These are phyloP conservation scores for Cosmopolites sordidus DNA, from an alignment of 2,888 invertebrate genomes.

Conservation along the genomic window DNA sequence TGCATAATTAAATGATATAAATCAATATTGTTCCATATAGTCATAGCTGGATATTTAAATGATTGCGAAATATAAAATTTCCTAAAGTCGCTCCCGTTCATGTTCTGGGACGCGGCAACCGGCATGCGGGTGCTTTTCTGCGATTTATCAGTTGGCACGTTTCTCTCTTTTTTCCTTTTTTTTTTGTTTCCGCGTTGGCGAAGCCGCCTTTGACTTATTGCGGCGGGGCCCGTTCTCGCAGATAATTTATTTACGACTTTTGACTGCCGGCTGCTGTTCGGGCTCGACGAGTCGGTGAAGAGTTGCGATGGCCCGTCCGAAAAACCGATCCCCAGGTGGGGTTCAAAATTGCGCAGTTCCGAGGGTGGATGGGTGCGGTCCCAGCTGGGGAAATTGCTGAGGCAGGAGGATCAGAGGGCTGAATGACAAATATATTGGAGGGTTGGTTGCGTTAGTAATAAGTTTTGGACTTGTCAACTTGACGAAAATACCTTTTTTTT, in stretches of 20 bases:
- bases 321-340: too few species aligned
- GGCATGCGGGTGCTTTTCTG: constrained; percentile 21
- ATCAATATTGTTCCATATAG: too few species aligned
- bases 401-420: too few species aligned
- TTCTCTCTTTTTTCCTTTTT: constrained; percentile 8
- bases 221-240: constrained; percentile 17
- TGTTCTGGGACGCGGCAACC: neutral
- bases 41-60: too few species aligned
- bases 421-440: too few species aligned
- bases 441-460: too few species aligned
- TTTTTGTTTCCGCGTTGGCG: constrained; percentile 18
- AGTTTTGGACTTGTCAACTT: too few species aligned
- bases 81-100: neutral
- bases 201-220: constrained; percentile 27
- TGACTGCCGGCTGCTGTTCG: constrained; percentile 19
- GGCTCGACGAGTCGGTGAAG: neutral
- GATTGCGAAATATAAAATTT: too few species aligned
- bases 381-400: too few species aligned
- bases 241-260: constrained; percentile 26
- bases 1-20: too few species aligned
- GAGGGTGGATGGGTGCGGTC: neutral
- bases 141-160: constrained; percentile 26
- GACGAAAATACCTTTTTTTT: too few species aligned
- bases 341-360: neutral
- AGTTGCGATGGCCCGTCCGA: neutral